Evolutionary conservation across 1,140 invertebrate genomes (phyloP), one percentile per base, ranked within the genome.

Genomic region (Sycophaga agraensis): DNA sequence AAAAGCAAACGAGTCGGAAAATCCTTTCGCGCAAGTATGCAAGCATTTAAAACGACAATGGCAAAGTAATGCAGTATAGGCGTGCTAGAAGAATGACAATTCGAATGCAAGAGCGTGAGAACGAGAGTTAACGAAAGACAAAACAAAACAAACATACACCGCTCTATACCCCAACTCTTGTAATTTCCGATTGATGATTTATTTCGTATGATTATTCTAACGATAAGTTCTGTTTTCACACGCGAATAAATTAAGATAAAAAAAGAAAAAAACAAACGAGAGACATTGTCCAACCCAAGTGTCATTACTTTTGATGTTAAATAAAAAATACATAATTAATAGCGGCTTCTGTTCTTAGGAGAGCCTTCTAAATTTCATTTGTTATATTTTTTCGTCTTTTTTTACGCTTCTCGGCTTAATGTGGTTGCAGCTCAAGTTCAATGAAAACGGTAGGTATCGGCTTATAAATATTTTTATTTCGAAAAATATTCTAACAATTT

Each of bases 261-360:
- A 56, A 53, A 54, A 37, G 22, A 16, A 64, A 64, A 64, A 46
- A 73, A 70, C 65, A 73, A 76, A 74, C 67, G 69, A 75, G 73
- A 73, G 75, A 77, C 73, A 75, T 77, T 77, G 75, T 77, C 73
- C 76, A 78, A 75, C 75, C 76, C 74, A 78, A 78, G 76, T 78
- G 76, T 77, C 76, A 77, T 78, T 78, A 78, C 76, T 78, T 78
- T 78, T 78, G 76, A 78, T 78, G 76, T 78, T 77, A 78, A 78
- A 78, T 78, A 78, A 77, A 78, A 77, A 78, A 78, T 78, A 77
- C 73, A 76, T 77, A 76, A 77, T 77, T 77, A 76, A 74, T 75
- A 74, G 66, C 66, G 51, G 59, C 53, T 49, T 65, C 8, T 68
- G 31, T 70, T 43, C 12, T 60, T 62, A 55, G 48, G 39, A 17